phyloP scores from a whole-genome alignment of 64 coral and sea anemone genomes.

The Dendronephthya gigantea region DNA sequence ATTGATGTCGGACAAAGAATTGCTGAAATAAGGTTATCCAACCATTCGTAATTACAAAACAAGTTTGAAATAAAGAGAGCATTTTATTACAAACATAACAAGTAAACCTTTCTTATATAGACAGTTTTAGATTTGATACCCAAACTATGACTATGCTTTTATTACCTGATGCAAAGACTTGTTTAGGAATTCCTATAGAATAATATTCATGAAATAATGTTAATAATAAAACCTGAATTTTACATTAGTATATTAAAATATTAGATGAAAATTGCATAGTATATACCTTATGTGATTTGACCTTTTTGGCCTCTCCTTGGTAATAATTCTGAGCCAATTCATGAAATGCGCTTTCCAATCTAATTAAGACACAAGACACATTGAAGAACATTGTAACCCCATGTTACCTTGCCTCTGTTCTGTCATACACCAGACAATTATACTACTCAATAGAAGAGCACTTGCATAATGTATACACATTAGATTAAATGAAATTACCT shows the following conservation, averaged over 20 bases:
- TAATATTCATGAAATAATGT: background rate
- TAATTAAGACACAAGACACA: no score
- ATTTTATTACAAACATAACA: no score
- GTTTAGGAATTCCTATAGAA: slow-evolving; percentile 75
- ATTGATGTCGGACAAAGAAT: slow-evolving; percentile 79
- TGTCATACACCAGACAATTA: no score
- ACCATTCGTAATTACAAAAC: no score
- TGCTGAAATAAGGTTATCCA: slow-evolving; percentile 44
- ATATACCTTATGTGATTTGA: slow-evolving; percentile 81
- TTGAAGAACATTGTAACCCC: no score
- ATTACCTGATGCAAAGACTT: slow-evolving; percentile 46
- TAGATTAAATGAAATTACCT: slow-evolving; percentile 32
- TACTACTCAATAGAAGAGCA: no score
- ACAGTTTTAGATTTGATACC: no score
- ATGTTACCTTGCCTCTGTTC: no score
- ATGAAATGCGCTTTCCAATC: slow-evolving; percentile 96
- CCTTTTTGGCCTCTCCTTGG: slow-evolving; percentile 84
- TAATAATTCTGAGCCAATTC: slow-evolving; percentile 94
- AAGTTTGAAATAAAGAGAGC: no score
- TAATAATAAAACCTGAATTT: background rate
- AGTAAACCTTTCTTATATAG: no score
- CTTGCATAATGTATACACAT: no score
- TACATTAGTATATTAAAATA: background rate
- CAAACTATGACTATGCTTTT: no score
- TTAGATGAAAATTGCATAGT: background rate